Evolutionary conservation across 2,113 vertebrate species (phyloP).

Genomic region (Ochotona princeps): DNA sequence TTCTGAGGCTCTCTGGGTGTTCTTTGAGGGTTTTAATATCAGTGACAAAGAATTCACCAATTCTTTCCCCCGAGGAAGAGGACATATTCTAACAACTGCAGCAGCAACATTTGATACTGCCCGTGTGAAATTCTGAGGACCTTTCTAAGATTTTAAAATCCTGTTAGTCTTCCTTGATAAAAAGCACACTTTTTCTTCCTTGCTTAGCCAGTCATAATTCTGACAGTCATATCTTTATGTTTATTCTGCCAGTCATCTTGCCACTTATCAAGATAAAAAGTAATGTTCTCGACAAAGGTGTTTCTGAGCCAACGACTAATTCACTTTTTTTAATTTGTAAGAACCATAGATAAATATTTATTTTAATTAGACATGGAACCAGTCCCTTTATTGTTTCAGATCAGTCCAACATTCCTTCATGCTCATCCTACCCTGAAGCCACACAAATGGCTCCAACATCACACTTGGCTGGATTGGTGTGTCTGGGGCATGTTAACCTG

Average conservation of each 20-base stretch:
- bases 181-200: background rate
- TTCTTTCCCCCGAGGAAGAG: slow-evolving; percentile 55
- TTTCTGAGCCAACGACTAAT: slow-evolving; percentile 39
- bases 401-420: background rate
- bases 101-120: background rate
- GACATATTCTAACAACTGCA: slow-evolving; percentile 19
- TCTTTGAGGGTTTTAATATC: slow-evolving; percentile 62
- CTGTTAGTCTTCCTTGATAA: background rate
- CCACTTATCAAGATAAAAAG: slow-evolving; percentile 38
- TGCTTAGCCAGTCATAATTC: background rate
- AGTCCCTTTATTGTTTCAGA: slow-evolving; percentile 32
- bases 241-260: slow-evolving; percentile 29
- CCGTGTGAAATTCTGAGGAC: background rate
- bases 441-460: background rate
- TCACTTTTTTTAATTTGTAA: slow-evolving; percentile 43
- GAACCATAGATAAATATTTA: slow-evolving; percentile 10
- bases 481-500: slow-evolving; percentile 38
- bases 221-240: slow-evolving; percentile 10
- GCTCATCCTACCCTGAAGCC: background rate
- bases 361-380: background rate
- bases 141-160: slow-evolving; percentile 48
- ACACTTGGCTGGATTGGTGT: slow-evolving; percentile 21
- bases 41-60: slow-evolving; percentile 71
- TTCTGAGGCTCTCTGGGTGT: slow-evolving; percentile 54
- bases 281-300: slow-evolving; percentile 31